Base-by-base conservation (phyloP, 2,797 vertebrate species). In the Morus bassanus region DNA sequence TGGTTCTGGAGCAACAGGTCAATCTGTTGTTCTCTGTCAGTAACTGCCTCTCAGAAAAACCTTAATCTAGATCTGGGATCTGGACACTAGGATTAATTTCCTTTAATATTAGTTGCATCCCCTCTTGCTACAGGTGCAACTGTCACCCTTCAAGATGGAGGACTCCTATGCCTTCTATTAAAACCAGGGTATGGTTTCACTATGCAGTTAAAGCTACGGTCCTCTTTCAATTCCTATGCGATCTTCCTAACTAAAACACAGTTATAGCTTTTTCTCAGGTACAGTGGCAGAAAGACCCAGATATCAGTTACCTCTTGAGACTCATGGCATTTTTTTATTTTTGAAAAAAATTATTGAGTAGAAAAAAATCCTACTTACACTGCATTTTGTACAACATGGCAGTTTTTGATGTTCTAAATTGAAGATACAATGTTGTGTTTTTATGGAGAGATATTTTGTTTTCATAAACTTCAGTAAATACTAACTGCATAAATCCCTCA, bases 391-490 rank as follows among this genome's bases (percentile, higher is more conserved):
- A 31, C 7, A 50, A 35, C 4, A 15, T 39, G n/a, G 22, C 23
- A 54, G 15, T 30, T 87, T 63, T 61, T 22, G 1, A 4, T 7
- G 2, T 69, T 78, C 50, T 85, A 53, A 92, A 79, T 0, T 85
- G 56, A 94, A 75, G 37, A 56, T 76, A 76, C 14, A 65, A 35
- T 28, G 15, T 15, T 15, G 23, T 79, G 7, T 48, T 92, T 93
- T 85, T 76, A 64, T 83, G 22, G 39, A 68, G 60, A 74, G n/a
- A 75, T 64, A 59, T 69, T 93, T 89, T 93, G 60, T 89, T 96
- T 94, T 78, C 68, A 89, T 89, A 88, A 91, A 94, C 28, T 93
- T 91, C 48, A 41, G 61, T 92, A 97, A 92, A 89, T 59, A 74
- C 33, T 63, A 88, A 80, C 72, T 93, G 46, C 68, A 77, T 74